Base-by-base conservation (phyloP, 2,888 invertebrate genomes). In the Drosophila bunnanda region DNA sequence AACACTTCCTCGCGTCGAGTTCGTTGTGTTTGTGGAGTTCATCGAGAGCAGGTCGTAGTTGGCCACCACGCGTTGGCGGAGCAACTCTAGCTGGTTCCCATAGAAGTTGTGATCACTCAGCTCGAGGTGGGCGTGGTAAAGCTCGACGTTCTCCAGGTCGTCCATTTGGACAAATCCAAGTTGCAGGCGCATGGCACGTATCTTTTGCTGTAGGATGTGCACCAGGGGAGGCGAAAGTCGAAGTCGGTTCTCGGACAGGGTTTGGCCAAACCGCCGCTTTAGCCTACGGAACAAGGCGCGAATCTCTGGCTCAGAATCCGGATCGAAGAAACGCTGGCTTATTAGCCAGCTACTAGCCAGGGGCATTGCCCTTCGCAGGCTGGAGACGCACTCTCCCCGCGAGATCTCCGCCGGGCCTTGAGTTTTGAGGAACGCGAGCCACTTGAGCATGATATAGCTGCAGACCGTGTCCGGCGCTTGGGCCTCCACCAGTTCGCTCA, bases 371-470 rank as follows among this genome's bases (percentile, higher is more conserved):
- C 91, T 85, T 6, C 92, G 75, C 22, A 91, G 53, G 43, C 89
- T 88, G 34, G 84, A 81, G 17, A 89, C 81, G 53, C 91, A 91
- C 56, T 91, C 91, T 12, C 80, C 81, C 0, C 87, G 79, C 0
- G 89, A 82, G 1, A 89, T 89, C 66, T 90, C 91, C 2, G 88
- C 89, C 0, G 92, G 91, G 0, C 91, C 91, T 15, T 89, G 88
- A 12, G 81, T 79, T 50, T 91, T 89, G 1, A 91, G 73, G 17
- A 82, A 91, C 0, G 80, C 78, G n/a, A 91, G 78, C 48, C 91
- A 85, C 34, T 85, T 83, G 1, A 92, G 53, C 92, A 91, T 90
- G 17, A 92, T 89, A 44, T 90, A 91, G 57, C 89, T 91, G 74
- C 91, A 91, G 0, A 91, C 54, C 0, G 83, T 88, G 3, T 80